Evolutionary conservation across 1,140 invertebrate genomes (phyloP), one percentile per base, ranked within the genome.

Genomic region (Philotrypesis tridentata): DNA sequence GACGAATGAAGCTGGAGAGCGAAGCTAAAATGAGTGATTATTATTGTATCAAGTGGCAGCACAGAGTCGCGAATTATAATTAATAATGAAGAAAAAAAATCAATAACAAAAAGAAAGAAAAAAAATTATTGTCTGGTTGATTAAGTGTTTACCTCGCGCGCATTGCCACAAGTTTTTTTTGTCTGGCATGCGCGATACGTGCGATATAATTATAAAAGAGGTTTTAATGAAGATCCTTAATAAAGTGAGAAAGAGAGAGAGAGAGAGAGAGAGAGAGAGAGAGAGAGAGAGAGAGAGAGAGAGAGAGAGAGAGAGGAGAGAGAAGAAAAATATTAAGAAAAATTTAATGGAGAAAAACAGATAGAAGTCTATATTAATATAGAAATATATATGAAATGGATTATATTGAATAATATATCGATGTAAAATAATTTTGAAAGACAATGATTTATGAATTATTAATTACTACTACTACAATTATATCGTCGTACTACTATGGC

Each of bases 381-480:
- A 91, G 89, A 89, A 80, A 88, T 90, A 90, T 91, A 90, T 91
- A 90, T 87, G 79, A 87, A 90, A 90, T 88, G 85, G 85, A 91
- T 88, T 90, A 90, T 91, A 90, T 90, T 90, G 88, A 88, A 90
- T 91, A 90, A 90, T 91, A 90, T 91, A 90, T 91, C 89, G 86
- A 91, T 91, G 90, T 91, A 91, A 88, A 89, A 90, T 91, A 91
- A 91, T 91, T 89, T 86, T 88, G 87, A 89, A 89, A 87, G 87
- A 91, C 86, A 85, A 90, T 89, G 89, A 89, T 90, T 88, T 89
- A 87, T 89, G 88, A 85, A 87, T 85, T 85, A 87, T 85, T 85
- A 86, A 85, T 82, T 84, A 84, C 60, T 82, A 76, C 72, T 82
- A 79, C 76, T 79, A 75, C 29, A 70, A 85, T 80, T 48, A 79